Base-by-base conservation (phyloP, 1,140 invertebrate genomes). In the Drosophila malerkotliana region DNA sequence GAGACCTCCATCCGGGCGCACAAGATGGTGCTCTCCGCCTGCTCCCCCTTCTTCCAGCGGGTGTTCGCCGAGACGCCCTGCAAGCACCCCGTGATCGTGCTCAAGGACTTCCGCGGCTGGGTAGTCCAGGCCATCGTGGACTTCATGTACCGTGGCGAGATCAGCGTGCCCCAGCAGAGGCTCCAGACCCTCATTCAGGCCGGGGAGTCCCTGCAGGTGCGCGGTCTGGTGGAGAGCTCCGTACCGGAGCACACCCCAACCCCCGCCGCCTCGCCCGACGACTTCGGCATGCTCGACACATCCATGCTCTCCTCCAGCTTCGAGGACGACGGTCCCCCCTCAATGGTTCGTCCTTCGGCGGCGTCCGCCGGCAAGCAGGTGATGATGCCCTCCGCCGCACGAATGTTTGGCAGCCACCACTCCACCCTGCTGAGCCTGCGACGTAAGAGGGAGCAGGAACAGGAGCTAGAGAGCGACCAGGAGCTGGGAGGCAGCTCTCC, bases 101-200 rank as follows among this genome's bases (percentile, higher is more conserved):
- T 98, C 15, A 98, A 98, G 92, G 97, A 98, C 92, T 96, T 97
- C 80, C 94, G 94, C 79, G 96, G 95, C 59, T 96, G 96, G 94
- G 97, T 98, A 76, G 94, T 98, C 39, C 95, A 97, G 84, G 96
- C 96, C 5, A 95, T 98, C 26, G 95, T 98, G 47, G 96, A 97
- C 92, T 98, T 98, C 77, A 98, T 98, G 96, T 98, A 98, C 92
- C 95, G 96, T 55, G 97, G 97, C 28, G 96, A 98, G 92, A 97
- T 98, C 54, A 96, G 95, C 55, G 96, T 98, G 2, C 95, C 95
- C 0, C 96, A 97, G 78, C 96, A 97, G 71, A 96, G 97, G 37
- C 92, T 98, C 0, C 93, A 95, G 21, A 95, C 95, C 8, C 93
- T 98, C 49, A 96, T 98, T 79, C 95, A 96, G 79, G 97, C 96